Conservation (phyloP, 2,113 vertebrate species). For the Ascaphus truei region DNA sequence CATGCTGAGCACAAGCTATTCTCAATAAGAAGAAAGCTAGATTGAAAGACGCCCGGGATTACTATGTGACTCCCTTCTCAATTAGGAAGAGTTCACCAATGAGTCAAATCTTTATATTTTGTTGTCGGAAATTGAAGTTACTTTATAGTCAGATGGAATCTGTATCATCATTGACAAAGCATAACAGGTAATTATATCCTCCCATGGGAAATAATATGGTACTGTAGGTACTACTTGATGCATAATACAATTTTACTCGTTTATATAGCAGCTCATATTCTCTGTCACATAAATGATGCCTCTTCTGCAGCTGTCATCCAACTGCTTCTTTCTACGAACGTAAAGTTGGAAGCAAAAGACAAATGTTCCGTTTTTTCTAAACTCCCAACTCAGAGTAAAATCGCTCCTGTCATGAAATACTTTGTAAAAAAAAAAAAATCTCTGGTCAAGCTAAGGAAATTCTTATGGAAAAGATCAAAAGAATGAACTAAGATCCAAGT, state of each 20-base stretch:
- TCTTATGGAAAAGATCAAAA: not conserved
- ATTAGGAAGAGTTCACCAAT: conserved; percentile 3
- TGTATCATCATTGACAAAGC: not conserved
- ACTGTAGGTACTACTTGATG: no score
- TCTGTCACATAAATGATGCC: no score
- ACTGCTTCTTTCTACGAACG: no score
- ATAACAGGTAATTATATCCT: not conserved
- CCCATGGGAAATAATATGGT: no score
- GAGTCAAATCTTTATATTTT: conserved; percentile 3
- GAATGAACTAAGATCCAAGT: not conserved
- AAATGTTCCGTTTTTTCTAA: no score
- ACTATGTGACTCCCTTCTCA: conserved; percentile 12
- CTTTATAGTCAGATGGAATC: not conserved
- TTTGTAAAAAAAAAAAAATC: no score
- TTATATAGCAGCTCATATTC: no score
- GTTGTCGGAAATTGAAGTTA: not conserved
- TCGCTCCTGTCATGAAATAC: no score
- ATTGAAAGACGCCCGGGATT: conserved; percentile 3
- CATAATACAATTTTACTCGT: no score
- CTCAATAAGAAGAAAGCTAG: not conserved
- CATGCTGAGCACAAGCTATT: not conserved
- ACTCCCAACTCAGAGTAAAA: no score
- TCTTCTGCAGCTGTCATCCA: no score
- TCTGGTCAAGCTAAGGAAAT: not conserved
- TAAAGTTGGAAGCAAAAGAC: no score